These are phyloP conservation scores for Osmerus mordax DNA, from an alignment of 2,113 vertebrate species.

Conservation along the genomic window DNA sequence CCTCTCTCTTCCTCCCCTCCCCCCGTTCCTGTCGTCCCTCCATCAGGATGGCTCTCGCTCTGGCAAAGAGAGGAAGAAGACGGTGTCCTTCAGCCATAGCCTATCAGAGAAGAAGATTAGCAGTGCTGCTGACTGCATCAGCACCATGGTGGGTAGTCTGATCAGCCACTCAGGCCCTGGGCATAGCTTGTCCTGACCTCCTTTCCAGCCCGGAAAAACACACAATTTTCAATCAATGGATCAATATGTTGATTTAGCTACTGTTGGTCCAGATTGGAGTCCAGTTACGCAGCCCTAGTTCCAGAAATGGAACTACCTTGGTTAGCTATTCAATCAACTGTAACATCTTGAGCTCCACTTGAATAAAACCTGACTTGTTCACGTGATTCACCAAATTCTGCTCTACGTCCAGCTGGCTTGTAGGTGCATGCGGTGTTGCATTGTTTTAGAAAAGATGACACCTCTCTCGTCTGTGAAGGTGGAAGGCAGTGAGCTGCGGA, in stretches of 20 bases:
- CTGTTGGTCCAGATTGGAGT: no score
- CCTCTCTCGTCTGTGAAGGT: slow-evolving; percentile 40
- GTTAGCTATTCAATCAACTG: no score
- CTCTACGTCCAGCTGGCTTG: no score
- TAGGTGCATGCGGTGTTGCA: neutral
- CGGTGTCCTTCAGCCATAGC: slow-evolving; percentile 92
- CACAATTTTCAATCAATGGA: no score
- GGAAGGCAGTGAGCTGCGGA: slow-evolving; percentile 89
- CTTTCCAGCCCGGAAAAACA: no score
- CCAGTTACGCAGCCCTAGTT: no score
- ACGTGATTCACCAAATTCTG: no score
- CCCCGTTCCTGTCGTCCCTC: neutral
- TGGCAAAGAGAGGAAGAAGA: slow-evolving; percentile 91
- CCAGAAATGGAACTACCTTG: no score
- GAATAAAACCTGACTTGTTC: no score
- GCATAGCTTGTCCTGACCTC: no score
- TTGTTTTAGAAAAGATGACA: neutral
- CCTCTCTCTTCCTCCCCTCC: neutral
- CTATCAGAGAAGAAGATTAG: slow-evolving; percentile 92
- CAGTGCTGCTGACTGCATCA: slow-evolving; percentile 89
- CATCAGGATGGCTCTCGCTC: slow-evolving; percentile 85
- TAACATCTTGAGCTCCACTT: no score
- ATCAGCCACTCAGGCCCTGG: neutral
- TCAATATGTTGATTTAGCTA: no score
- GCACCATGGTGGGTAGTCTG: slow-evolving; percentile 77